These are phyloP conservation scores for Diorhabda carinulata DNA, from an alignment of 1,140 invertebrate genomes.

Conservation along the genomic window DNA sequence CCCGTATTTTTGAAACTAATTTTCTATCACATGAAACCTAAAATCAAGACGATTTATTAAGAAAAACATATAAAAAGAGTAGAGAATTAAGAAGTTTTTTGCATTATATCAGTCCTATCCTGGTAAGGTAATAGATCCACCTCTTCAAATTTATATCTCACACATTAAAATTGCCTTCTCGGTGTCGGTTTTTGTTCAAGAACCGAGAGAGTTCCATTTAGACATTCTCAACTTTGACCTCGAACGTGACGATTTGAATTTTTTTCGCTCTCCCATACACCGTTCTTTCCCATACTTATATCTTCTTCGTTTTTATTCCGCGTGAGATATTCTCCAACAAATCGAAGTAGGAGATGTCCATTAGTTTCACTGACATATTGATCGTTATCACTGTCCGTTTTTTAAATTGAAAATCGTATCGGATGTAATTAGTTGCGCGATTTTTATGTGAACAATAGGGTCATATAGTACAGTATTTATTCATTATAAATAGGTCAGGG, in stretches of 20 bases:
- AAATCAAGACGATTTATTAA: too few relatives aligned
- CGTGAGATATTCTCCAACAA: neutral
- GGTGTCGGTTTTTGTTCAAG: neutral
- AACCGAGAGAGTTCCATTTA: neutral
- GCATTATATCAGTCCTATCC: too few relatives aligned
- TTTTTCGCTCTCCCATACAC: slow-evolving; percentile 7
- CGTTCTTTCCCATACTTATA: slow-evolving; percentile 7
- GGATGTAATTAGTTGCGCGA: too few relatives aligned
- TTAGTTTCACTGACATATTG: neutral
- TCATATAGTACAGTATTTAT: too few relatives aligned
- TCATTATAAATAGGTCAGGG: too few relatives aligned
- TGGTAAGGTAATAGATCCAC: too few relatives aligned
- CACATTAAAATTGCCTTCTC: neutral
- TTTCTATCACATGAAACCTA: too few relatives aligned
- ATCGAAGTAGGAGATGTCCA: neutral
- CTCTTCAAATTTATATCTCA: neutral
- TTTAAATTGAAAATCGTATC: too few relatives aligned
- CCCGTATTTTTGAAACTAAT: too few relatives aligned
- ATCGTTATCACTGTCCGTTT: neutral
- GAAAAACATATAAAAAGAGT: too few relatives aligned
- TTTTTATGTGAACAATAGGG: too few relatives aligned
- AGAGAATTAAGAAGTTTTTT: too few relatives aligned
- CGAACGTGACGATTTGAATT: slow-evolving; percentile 9
- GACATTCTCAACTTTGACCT: slow-evolving; percentile 9
- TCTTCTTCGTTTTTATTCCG: neutral